These are phyloP conservation scores for Microplitis deprimator DNA, from an alignment of 2,888 invertebrate species.

Conservation along the genomic window DNA sequence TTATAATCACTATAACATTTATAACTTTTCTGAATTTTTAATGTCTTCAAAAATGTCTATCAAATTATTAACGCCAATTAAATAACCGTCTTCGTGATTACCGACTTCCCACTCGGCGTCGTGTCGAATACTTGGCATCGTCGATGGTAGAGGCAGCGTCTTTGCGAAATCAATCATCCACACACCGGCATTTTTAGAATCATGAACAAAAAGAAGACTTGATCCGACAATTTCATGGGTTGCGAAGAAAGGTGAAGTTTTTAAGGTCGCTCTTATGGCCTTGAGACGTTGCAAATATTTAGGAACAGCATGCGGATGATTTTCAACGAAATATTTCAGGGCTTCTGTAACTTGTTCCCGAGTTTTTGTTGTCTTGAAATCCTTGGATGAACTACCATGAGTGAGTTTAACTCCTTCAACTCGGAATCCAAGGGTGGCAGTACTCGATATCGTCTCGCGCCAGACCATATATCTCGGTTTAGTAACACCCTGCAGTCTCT, in stretches of 20 bases:
- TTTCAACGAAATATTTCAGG: slow-evolving; percentile 85
- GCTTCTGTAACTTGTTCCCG: slow-evolving; percentile 85
- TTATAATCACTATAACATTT: not conserved
- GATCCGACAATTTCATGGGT: slow-evolving; percentile 95
- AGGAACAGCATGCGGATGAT: slow-evolving; percentile 83
- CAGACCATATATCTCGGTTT: slow-evolving; percentile 96
- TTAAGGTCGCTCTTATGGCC: slow-evolving; percentile 86
- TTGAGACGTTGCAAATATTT: slow-evolving; percentile 89
- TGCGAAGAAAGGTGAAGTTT: slow-evolving; percentile 90
- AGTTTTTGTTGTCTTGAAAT: slow-evolving; percentile 94
- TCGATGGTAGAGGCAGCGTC: slow-evolving; percentile 85
- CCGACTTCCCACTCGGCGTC: slow-evolving; percentile 91
- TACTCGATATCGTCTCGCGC: slow-evolving; percentile 97
- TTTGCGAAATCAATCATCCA: slow-evolving; percentile 99
- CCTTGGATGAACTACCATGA: slow-evolving; percentile 92
- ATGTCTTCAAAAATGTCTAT: slow-evolving; percentile 86
- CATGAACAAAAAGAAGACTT: slow-evolving; percentile 95
- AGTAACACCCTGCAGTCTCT: slow-evolving; percentile 90
- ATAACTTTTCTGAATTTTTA: slow-evolving; percentile 56
- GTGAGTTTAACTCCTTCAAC: slow-evolving; percentile 94
- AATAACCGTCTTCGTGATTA: slow-evolving; percentile 96
- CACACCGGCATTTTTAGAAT: slow-evolving; percentile 87
- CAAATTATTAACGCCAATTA: slow-evolving; percentile 92
- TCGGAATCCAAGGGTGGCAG: slow-evolving; percentile 95
- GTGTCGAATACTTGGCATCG: slow-evolving; percentile 81